Evolutionary conservation across 2,113 vertebrate species (phyloP).

Genomic region (Hydrochoerus hydrochaeris): DNA sequence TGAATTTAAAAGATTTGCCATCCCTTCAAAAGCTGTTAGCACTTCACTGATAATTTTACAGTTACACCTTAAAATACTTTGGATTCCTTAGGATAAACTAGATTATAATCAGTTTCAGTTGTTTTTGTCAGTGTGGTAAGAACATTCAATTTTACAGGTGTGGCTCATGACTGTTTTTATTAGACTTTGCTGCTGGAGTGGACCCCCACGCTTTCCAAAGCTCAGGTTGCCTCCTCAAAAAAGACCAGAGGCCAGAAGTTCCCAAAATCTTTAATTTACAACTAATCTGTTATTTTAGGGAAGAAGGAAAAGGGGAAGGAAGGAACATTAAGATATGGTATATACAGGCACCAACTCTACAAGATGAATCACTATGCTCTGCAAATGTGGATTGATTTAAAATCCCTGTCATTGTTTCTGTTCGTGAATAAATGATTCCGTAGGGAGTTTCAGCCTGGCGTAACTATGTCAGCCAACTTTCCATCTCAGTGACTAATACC

Average conservation of each 20-base stretch:
- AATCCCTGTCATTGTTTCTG: background rate
- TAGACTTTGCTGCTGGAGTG: background rate
- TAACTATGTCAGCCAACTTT: background rate
- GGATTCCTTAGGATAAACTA: background rate
- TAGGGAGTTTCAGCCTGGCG: background rate
- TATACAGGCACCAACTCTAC: background rate
- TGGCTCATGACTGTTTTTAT: background rate
- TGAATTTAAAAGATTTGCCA: background rate
- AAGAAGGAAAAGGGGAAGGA: background rate
- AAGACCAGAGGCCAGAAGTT: background rate
- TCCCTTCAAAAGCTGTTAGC: background rate
- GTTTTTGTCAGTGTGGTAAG: background rate
- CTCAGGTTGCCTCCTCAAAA: background rate
- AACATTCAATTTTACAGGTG: background rate
- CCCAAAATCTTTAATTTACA: background rate
- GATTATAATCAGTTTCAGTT: background rate
- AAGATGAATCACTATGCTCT: background rate
- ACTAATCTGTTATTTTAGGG: background rate
- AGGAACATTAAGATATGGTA: background rate
- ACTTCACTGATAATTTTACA: background rate
- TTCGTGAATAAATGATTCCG: background rate
- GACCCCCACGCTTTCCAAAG: background rate
- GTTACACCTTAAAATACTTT: background rate
- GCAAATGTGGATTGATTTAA: background rate
- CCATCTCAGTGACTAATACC: background rate